Evolutionary conservation across 2,797 vertebrate genomes (phyloP), one percentile per base, ranked within the genome.

Genomic region (Momotus momota): DNA sequence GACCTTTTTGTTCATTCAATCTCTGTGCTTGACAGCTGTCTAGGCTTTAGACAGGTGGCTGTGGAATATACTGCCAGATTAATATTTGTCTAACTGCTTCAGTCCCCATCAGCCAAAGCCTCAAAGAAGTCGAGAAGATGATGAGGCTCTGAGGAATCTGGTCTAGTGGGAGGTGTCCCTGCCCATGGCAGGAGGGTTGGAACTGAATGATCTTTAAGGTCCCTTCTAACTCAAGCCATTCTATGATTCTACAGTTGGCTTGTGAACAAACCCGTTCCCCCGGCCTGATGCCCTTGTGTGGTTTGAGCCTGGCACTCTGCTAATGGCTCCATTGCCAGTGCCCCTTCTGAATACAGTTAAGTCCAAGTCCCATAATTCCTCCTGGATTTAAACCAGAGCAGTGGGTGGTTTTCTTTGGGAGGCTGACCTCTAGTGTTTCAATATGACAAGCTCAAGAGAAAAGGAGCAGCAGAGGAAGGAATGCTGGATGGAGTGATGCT

Each of bases 371-470:
- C 49, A 19, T 64, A 67, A 70, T 75, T 95, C 85, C 64, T 92
- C 31, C 5, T 83, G 87, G 94, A 94, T 97, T 97, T 89, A 83
- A 94, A 96, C 54, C 58, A 58, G 84, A 95, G 58, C 41, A 64
- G 55, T 75, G 73, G 60, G 73, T 96, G 82, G 70, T 93, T 95
- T 96, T 96, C 84, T 97, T 91, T 88, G 38, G 55, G 71, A 96
- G 78, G 66, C 88, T 78, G 70, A 96, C 95, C 92, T 97, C 93
- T 96, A 93, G 91, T 67, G 90, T 96, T 95, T 86, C 90, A 21
- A 3, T 17, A 11, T 25, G 81, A 93, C 74, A 93, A 90, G 58
- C 90, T 96, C 40, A 22, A 35, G 89, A 91, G 86, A 83, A 94
- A 61, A 57, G 66, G 46, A 90, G 15, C 15, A n/a, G 65, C 49